Evolutionary conservation across 2,113 vertebrate species (phyloP).

Genomic region (Merops nubicus): DNA sequence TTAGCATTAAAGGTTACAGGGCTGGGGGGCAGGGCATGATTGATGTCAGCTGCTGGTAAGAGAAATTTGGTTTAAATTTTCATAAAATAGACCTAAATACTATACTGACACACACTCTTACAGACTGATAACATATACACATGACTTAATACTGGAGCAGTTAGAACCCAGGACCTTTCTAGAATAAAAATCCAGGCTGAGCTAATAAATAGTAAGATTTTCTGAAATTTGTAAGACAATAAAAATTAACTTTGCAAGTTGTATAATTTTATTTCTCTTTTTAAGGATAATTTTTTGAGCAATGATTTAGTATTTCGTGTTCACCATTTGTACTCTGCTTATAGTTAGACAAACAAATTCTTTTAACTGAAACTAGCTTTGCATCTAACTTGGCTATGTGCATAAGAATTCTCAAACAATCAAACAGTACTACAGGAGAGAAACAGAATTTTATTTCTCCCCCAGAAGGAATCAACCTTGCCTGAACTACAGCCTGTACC

Average conservation of each 20-base stretch:
- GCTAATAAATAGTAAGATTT: not conserved
- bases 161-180: not conserved
- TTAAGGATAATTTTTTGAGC: not conserved
- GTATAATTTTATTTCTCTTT: not conserved
- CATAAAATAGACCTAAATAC: not conserved
- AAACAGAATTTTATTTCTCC: not conserved
- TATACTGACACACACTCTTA: not conserved
- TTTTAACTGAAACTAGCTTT: not conserved
- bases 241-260: not conserved
- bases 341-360: not conserved
- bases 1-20: constrained; percentile 29
- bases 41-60: not conserved
- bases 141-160: not conserved
- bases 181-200: not conserved
- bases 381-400: not conserved
- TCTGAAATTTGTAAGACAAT: not conserved
- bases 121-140: not conserved
- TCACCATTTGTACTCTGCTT: not conserved
- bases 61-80: constrained; percentile 7
- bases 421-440: not conserved
- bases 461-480: not conserved
- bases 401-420: not conserved
- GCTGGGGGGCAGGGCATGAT: not conserved
- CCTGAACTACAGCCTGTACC: not conserved
- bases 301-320: not conserved